Evolutionary conservation across 2,797 vertebrate species (phyloP).

Genomic region (Ambastaia sidthimunki): DNA sequence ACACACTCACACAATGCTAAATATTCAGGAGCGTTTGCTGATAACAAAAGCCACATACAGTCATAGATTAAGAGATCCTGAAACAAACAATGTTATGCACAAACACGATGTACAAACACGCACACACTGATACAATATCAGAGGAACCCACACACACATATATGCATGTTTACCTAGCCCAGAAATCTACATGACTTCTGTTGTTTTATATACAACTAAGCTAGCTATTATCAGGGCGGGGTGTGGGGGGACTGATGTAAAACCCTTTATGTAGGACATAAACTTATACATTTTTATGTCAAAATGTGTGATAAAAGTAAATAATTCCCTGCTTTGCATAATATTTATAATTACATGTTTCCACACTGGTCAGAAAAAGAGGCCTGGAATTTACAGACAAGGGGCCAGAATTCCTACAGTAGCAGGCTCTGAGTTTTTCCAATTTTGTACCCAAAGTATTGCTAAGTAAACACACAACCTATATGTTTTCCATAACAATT

Average conservation of each 20-base stretch:
- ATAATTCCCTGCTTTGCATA: too few relatives aligned
- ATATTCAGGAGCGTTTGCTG: conserved; percentile 2
- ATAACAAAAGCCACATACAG: neutral
- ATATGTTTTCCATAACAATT: neutral
- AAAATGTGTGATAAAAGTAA: too few relatives aligned
- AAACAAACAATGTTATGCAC: neutral
- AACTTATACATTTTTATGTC: too few relatives aligned
- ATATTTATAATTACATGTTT: too few relatives aligned
- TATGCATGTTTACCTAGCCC: neutral
- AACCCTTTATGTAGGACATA: too few relatives aligned
- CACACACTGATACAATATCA: neutral
- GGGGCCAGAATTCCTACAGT: too few relatives aligned
- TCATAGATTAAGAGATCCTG: neutral
- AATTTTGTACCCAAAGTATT: neutral
- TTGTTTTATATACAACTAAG: neutral
- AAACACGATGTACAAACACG: neutral
- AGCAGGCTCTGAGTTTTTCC: neutral
- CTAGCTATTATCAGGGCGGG: neutral
- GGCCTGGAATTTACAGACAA: too few relatives aligned
- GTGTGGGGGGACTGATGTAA: too few relatives aligned
- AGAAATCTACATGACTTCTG: neutral
- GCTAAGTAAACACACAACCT: too few relatives aligned
- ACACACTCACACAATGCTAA: conserved; percentile 14
- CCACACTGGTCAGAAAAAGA: too few relatives aligned
- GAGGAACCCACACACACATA: neutral